Evolutionary conservation across 2,113 vertebrate genomes (phyloP).

Genomic region (Shinisaurus crocodilurus): DNA sequence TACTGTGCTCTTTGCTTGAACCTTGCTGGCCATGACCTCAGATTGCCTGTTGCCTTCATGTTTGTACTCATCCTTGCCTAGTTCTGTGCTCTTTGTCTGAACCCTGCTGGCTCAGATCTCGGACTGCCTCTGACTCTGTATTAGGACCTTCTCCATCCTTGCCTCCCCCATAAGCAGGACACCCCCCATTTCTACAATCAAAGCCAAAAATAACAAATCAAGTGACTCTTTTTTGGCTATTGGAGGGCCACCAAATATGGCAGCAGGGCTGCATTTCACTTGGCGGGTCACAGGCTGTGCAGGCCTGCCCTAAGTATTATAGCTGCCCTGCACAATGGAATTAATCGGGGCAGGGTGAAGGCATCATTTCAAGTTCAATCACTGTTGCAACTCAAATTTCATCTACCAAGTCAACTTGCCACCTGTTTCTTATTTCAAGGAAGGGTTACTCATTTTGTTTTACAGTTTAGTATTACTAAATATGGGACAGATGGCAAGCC

Average conservation of each 20-base stretch:
- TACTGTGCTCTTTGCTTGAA: too few species aligned
- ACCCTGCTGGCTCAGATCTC: too few species aligned
- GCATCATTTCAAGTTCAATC: conserved; percentile 21
- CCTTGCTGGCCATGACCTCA: too few species aligned
- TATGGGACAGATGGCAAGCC: background rate
- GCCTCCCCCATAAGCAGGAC: too few species aligned
- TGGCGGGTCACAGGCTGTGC: background rate
- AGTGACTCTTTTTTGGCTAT: background rate
- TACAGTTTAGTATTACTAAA: background rate
- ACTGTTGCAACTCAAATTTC: conserved; percentile 36
- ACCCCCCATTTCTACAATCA: background rate
- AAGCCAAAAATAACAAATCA: background rate
- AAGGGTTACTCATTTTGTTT: background rate
- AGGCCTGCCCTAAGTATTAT: background rate
- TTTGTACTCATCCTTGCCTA: too few species aligned
- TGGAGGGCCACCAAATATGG: background rate
- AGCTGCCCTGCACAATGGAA: background rate
- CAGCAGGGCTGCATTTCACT: background rate
- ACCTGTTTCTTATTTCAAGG: background rate
- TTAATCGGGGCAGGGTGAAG: background rate
- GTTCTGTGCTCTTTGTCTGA: too few species aligned
- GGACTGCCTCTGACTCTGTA: too few species aligned
- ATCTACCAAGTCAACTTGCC: background rate
- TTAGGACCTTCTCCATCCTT: too few species aligned
- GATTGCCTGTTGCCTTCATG: too few species aligned